Base-by-base conservation (phyloP, 1,140 invertebrate species). In the Trichomalopsis sarcophagae region DNA sequence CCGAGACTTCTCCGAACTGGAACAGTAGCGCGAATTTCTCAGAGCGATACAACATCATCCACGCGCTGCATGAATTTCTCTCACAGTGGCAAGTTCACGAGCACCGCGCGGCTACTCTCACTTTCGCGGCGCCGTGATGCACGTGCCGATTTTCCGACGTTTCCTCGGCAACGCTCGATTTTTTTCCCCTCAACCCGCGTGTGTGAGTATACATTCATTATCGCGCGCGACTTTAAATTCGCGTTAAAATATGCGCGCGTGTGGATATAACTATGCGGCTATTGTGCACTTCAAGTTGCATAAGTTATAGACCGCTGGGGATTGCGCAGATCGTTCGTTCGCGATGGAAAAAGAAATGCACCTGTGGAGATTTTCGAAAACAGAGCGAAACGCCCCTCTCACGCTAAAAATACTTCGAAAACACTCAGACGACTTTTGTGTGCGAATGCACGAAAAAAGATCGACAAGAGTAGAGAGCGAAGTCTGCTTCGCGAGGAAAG, bases 91-190 rank as follows among this genome's bases (percentile, higher is more conserved):
- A 21, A 62, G 55, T 62, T 62, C 55, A 62, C 17, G 55, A n/a
- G 55, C 1, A n/a, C 55, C 17, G 55, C 71, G 83, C 86, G 87
- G 84, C 81, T 88, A 87, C 88, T 88, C 87, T 86, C 86, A 86
- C 85, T 50, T 81, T 86, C 71, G 87, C 79, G 75, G 55, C 68
- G 69, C 33, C 13, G 27, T 27, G 17, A 87, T 88, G 87, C 89
- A 89, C 86, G 87, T 86, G 86, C 86, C 85, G 78, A 33, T 55
- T 36, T 71, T n/a, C 55, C 55, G 55, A 62, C 17, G 55, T 11
- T 44, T 44, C 40, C 40, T 44, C 40, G 40, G 40, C 40, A 9
- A 44, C 10, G 17, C 27, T 73, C 76, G 74, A 85, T 79, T 88
- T 88, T 89, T 83, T 87, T 75, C 87, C 88, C 88, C 36, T 74